phyloP scores from a whole-genome alignment of 2,797 vertebrate species.

The Enteromius radiatus region DNA sequence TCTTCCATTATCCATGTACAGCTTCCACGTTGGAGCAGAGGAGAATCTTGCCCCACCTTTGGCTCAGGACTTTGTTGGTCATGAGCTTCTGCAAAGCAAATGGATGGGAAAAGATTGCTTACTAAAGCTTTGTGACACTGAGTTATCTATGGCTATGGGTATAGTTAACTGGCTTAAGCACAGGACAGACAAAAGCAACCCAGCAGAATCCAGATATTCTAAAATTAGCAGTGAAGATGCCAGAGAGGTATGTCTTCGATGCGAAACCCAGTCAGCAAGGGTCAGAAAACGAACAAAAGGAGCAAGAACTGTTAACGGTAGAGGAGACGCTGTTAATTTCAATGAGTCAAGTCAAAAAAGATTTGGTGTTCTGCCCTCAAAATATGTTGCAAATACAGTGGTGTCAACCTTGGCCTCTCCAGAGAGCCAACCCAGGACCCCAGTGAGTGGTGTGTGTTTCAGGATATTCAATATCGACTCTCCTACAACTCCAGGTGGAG shows the following conservation, averaged over 20 bases:
- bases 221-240: not conserved
- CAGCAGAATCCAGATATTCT: constrained; percentile 25
- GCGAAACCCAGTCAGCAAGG: constrained; percentile 31
- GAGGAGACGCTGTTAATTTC: not conserved
- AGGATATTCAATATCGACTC: constrained; percentile 61
- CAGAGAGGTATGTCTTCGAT: not conserved
- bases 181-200: constrained; percentile 37
- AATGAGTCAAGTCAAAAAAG: constrained; percentile 22
- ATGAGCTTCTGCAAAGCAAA: constrained; percentile 80
- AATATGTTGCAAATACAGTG: not conserved
- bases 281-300: constrained; percentile 39
- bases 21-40: constrained; percentile 84
- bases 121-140: constrained; percentile 85
- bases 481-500: constrained; percentile 49
- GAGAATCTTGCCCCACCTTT: constrained; percentile 82
- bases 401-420: constrained; percentile 46
- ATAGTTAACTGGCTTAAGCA: constrained; percentile 83
- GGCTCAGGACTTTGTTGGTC: constrained; percentile 76
- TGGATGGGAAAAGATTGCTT: constrained; percentile 87
- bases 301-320: constrained; percentile 10
- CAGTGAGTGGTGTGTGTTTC: constrained; percentile 61
- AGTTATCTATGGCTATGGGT: constrained; percentile 85
- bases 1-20: constrained; percentile 84
- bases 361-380: constrained; percentile 16
- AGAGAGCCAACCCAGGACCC: constrained; percentile 51